A percentile compares a stretch with the other conserved stretches of the same genome.
Evolutionary conservation across 2,888 invertebrate species (phyloP).

Genomic region (Drosophila kambysellisi): DNA sequence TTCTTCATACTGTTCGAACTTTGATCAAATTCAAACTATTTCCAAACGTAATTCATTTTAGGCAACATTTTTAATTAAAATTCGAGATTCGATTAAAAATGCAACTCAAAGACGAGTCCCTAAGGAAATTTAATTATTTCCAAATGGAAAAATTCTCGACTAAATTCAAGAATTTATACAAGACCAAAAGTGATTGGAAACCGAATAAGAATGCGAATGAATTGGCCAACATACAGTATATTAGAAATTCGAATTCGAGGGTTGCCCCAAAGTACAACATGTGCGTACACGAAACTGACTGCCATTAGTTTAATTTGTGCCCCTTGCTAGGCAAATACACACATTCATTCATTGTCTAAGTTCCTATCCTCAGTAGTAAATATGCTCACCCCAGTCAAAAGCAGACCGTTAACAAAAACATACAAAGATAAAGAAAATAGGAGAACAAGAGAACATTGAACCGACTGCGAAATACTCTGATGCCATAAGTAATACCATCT

Average conservation of each 20-base stretch:
- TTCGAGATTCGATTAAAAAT: neutral
- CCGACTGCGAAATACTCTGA: neutral
- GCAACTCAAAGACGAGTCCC: neutral
- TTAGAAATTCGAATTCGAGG: neutral
- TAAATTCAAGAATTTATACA: neutral
- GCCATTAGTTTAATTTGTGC: constrained; percentile 54
- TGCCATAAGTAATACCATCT: neutral
- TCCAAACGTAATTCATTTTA: neutral
- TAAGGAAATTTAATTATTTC: constrained; percentile 1
- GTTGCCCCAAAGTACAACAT: constrained; percentile 4
- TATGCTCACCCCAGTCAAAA: constrained; percentile 34
- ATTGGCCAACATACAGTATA: neutral
- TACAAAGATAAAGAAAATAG: neutral
- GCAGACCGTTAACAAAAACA: neutral
- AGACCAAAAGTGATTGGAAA: neutral
- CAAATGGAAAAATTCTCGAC: neutral
- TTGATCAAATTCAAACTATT: neutral
- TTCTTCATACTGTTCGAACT: neutral
- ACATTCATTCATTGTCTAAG: constrained; percentile 26
- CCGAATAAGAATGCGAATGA: neutral
- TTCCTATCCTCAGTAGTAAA: constrained; percentile 53
- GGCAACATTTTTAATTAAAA: neutral
- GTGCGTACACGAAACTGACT: constrained; percentile 13
- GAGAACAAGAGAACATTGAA: neutral
- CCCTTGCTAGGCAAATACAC: constrained; percentile 55